Evolutionary conservation across 2,888 invertebrate genomes (phyloP).

Genomic region (Spialia ferax): DNA sequence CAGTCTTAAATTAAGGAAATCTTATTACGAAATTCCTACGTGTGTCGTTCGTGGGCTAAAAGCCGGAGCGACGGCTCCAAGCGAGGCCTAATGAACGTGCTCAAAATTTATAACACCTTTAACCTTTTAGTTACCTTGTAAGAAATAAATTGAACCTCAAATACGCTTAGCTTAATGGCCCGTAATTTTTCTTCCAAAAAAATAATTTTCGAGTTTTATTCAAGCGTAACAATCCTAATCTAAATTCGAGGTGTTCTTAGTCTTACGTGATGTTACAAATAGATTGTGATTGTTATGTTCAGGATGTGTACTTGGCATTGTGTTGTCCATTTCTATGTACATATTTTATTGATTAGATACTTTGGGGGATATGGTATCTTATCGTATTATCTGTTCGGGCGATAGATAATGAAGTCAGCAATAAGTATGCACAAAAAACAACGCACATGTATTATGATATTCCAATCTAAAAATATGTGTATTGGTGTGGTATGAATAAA

Average conservation of each 20-base stretch:
- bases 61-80: constrained; percentile 68
- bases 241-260: constrained; percentile 20
- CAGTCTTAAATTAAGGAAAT: constrained; percentile 82
- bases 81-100: constrained; percentile 79
- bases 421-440: neutral
- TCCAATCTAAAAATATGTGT: no score
- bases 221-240: constrained; percentile 29
- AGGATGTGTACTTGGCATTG: neutral
- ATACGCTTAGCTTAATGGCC: constrained; percentile 56
- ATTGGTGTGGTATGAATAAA: no score
- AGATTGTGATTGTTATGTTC: no score
- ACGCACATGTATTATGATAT: no score
- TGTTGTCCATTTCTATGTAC: neutral
- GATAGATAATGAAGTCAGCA: constrained; percentile 45
- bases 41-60: constrained; percentile 78
- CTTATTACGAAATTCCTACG: constrained; percentile 84
- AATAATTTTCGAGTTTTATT: constrained; percentile 8
- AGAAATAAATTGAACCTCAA: constrained; percentile 64
- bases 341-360: constrained; percentile 17
- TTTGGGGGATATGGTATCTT: constrained; percentile 3
- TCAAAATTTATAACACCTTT: constrained; percentile 82
- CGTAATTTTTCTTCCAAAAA: constrained; percentile 46
- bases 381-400: constrained; percentile 33
- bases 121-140: constrained; percentile 75
- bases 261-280: neutral